Base-by-base conservation (phyloP, 2,797 vertebrate genomes). In the Streptopelia turtur region DNA sequence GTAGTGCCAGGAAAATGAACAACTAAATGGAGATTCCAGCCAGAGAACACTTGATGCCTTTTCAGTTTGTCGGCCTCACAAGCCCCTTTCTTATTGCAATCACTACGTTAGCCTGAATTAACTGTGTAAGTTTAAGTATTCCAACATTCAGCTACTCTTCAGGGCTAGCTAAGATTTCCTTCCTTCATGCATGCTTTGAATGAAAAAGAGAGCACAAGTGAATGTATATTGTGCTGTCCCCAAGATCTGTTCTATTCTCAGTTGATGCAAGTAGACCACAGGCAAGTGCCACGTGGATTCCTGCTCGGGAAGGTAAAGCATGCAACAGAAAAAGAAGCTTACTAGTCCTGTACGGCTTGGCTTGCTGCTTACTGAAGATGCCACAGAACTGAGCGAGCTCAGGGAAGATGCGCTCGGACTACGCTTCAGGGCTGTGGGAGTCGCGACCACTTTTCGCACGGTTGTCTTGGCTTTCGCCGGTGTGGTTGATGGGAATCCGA, bases 281-380 rank as follows among this genome's bases (percentile, higher is more conserved):
- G 35, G 75, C 90, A 78, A 66, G 66, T 6, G 76, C 65, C 70
- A 45, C 6, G 11, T 57, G 17, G 35, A 13, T 55, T 28, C 7
- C 16, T 11, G 47, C 61, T 81, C 10, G 63, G 64, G 59, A 52
- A 49, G 0, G 52, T 79, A 80, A 57, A 94, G 87, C 93, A 89
- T 79, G 95, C 91, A 56, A 39, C 3, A 68, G 87, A 90, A 90
- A 95, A 89, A 95, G 92, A 89, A 94, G 96, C 99, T 98, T 98
- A 99, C 99, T 98, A 99, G 98, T 98, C 99, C 99, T 63, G 99
- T 98, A 72, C 99, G 99, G 94, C 99, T 99, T n/a, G 99, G 99
- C 97, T 99, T 99, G 96, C 99, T 98, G 96, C 99, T 99, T 98
- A 99, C 98, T 16, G 99, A 99, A 18, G 99, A 99, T 31, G 99